A percentile compares a stretch with the other conserved stretches of the same genome.
Conservation (phyloP, 2,113 vertebrate genomes). For the Arenaria interpres region DNA sequence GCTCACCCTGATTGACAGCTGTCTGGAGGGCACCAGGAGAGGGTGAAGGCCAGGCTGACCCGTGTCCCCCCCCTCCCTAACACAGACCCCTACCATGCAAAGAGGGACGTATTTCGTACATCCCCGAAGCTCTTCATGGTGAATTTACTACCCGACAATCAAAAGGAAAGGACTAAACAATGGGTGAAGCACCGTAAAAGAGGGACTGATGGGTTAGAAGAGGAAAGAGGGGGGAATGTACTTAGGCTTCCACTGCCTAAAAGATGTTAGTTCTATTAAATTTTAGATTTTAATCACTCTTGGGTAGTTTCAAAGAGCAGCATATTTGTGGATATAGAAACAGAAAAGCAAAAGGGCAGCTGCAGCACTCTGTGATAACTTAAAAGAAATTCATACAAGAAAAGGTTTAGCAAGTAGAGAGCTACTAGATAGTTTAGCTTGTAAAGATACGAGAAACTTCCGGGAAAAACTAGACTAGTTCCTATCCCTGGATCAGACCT, state of each 20-base stretch:
- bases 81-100: neutral
- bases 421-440: neutral
- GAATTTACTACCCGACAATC: conserved; percentile 24
- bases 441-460: neutral
- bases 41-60: neutral
- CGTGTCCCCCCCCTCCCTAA: neutral
- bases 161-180: conserved; percentile 5
- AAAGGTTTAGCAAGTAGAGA: neutral
- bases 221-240: neutral
- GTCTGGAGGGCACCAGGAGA: neutral
- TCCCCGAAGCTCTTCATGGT: neutral
- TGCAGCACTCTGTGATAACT: neutral
- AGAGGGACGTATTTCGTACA: neutral
- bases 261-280: neutral
- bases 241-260: neutral
- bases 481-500: neutral
- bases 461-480: neutral
- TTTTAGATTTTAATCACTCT: neutral
- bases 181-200: neutral
- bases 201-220: neutral
- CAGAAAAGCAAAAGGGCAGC: neutral
- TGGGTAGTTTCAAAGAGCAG: neutral
- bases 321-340: neutral
- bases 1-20: neutral
- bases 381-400: neutral